Percentiles rank a stretch among this genome's conserved stretches.
phyloP scores from a whole-genome alignment of 2,113 vertebrate genomes.

The Hucho hucho region DNA sequence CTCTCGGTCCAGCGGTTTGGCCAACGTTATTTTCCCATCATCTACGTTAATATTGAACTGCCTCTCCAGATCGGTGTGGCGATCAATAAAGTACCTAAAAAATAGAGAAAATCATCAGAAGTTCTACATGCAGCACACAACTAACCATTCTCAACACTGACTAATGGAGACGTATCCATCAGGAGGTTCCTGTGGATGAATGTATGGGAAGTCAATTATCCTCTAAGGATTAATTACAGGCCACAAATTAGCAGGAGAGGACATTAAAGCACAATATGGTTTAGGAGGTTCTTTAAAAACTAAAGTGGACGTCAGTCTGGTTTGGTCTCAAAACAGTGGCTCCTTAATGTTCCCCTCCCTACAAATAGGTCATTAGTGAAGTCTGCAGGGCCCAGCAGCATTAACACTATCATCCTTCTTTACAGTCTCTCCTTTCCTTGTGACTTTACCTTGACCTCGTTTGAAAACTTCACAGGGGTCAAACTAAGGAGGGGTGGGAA shows the following conservation, averaged over 20 bases:
- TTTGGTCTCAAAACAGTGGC: background rate
- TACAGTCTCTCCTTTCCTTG: no score
- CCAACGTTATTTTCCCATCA: slow-evolving; percentile 93
- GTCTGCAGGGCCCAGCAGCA: background rate
- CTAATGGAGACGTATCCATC: slow-evolving; percentile 37
- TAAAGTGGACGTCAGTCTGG: background rate
- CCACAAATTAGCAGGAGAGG: slow-evolving; percentile 39
- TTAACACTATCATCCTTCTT: no score
- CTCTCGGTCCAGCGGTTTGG: slow-evolving; percentile 92
- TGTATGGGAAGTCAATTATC: slow-evolving; percentile 73
- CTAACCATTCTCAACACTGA: slow-evolving; percentile 26
- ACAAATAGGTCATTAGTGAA: slow-evolving; percentile 15
- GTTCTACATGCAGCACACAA: slow-evolving; percentile 18
- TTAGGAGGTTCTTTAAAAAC: slow-evolving; percentile 21
- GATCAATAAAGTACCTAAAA: slow-evolving; percentile 96
- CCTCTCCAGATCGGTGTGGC: slow-evolving; percentile 96
- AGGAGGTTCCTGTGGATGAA: slow-evolving; percentile 55
- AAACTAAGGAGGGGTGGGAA: no score
- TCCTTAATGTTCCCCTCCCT: slow-evolving; percentile 7
- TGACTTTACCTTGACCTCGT: no score
- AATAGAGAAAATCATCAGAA: slow-evolving; percentile 41
- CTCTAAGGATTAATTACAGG: slow-evolving; percentile 79
- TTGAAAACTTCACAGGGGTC: no score
- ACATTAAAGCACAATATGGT: slow-evolving; percentile 47
- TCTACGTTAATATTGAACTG: slow-evolving; percentile 98